Percentiles rank a stretch among this genome's conserved stretches.
Evolutionary conservation across 2,113 vertebrate genomes (phyloP).

Genomic region (Etheostoma cragini): DNA sequence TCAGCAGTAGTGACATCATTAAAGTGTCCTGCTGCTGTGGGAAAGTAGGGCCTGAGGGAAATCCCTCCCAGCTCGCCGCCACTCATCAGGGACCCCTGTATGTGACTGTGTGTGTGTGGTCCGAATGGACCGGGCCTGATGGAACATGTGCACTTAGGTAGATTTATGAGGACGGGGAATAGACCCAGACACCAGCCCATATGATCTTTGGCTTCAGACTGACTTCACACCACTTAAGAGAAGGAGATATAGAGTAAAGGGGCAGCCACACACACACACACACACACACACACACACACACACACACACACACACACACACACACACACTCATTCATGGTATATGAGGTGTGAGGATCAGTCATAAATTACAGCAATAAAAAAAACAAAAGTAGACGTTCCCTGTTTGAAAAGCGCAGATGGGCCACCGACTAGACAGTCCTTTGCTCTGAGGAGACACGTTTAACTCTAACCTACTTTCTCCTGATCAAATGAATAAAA

Average conservation of each 20-base stretch:
- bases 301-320: conserved; percentile 31
- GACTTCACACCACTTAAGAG: conserved; percentile 65
- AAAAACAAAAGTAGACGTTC: conserved; percentile 66
- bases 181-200: conserved; percentile 44
- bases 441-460: conserved; percentile 34
- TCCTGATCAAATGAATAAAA: conserved; percentile 37
- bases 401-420: conserved; percentile 69
- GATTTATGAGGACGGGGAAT: conserved; percentile 61
- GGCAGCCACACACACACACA: conserved; percentile 23
- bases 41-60: conserved; percentile 62
- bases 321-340: conserved; percentile 52
- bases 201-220: conserved; percentile 58
- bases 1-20: conserved; percentile 77
- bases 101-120: conserved; percentile 58
- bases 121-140: conserved; percentile 46
- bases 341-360: conserved; percentile 63
- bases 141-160: conserved; percentile 47
- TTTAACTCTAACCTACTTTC: conserved; percentile 48
- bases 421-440: conserved; percentile 60
- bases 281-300: conserved; percentile 36
- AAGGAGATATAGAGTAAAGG: conserved; percentile 13
- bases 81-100: conserved; percentile 15
- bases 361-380: conserved; percentile 77
- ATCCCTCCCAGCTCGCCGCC: conserved; percentile 32
- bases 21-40: conserved; percentile 69